These are phyloP conservation scores for Hirudinaria manillensis DNA, from an alignment of 2,888 invertebrate genomes.

Conservation along the genomic window DNA sequence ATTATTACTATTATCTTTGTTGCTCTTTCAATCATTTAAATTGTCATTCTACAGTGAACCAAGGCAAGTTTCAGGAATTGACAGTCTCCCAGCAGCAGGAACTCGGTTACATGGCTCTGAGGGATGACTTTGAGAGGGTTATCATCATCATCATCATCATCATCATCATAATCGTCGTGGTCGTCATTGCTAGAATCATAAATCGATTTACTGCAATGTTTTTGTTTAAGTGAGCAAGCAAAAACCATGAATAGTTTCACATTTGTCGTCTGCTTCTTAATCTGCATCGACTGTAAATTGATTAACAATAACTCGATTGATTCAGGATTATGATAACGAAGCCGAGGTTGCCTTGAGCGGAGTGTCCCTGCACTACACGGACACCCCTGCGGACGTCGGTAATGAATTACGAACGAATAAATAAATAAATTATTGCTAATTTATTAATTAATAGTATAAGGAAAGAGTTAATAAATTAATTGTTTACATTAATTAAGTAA, in stretches of 20 bases:
- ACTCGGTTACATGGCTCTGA: constrained; percentile 85
- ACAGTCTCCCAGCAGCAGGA: constrained; percentile 77
- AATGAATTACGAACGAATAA: constrained; percentile 42
- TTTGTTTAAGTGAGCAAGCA: not conserved
- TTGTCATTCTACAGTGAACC: not conserved
- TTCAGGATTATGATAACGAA: constrained; percentile 79
- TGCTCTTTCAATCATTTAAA: not conserved
- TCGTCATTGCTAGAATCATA: not conserved
- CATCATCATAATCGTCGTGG: constrained; percentile 3
- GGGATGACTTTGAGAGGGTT: constrained; percentile 91
- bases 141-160: constrained; percentile 36
- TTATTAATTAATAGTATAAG: constrained; percentile 7
- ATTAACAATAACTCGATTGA: too few relatives aligned
- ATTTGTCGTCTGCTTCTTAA: too few relatives aligned
- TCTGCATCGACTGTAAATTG: too few relatives aligned
- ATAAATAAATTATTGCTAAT: too few relatives aligned
- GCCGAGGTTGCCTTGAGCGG: constrained; percentile 84
- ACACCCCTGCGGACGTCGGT: constrained; percentile 79
- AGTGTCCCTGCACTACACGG: constrained; percentile 67
- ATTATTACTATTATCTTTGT: not conserved
- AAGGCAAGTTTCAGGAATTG: constrained; percentile 56
- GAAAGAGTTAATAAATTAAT: too few relatives aligned
- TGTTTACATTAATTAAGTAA: too few relatives aligned
- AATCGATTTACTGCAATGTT: not conserved
- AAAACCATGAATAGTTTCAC: too few relatives aligned